Evolutionary conservation across 2,113 vertebrate species (phyloP).

Genomic region (Ascaphus truei): DNA sequence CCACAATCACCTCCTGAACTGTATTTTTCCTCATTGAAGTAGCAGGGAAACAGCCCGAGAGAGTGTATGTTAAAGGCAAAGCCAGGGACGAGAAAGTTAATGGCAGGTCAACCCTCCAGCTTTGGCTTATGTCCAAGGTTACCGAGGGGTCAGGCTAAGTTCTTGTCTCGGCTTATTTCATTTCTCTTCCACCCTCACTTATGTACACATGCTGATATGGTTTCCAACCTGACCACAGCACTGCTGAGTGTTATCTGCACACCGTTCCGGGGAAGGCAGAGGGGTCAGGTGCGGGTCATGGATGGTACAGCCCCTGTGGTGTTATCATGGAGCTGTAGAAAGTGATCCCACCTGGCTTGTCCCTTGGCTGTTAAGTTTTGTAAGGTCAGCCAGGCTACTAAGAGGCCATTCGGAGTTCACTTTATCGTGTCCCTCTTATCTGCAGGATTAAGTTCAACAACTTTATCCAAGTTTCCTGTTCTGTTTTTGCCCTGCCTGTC

Average conservation of each 20-base stretch:
- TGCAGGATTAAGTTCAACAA: conserved; percentile 42
- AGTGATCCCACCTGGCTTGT: conserved; percentile 63
- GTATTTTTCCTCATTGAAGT: no score
- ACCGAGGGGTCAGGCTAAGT: conserved; percentile 37
- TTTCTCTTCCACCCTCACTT: neutral
- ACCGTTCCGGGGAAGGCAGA: conserved; percentile 40
- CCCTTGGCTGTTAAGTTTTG: conserved; percentile 60
- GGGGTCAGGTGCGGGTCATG: conserved; percentile 54
- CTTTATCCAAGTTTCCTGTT: conserved; percentile 46
- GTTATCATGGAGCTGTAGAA: conserved; percentile 50
- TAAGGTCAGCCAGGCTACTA: conserved; percentile 64
- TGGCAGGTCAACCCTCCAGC: conserved; percentile 31
- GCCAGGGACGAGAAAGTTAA: conserved; percentile 36
- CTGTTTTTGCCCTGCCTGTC: conserved; percentile 28
- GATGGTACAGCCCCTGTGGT: conserved; percentile 44
- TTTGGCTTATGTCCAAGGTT: conserved; percentile 42
- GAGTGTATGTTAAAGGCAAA: conserved; percentile 27
- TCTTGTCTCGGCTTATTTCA: conserved; percentile 32
- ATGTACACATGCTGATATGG: conserved; percentile 19
- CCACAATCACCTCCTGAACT: conserved; percentile 36
- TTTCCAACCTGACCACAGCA: conserved; percentile 34
- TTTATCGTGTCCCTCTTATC: conserved; percentile 32
- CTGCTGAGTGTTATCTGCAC: conserved; percentile 35
- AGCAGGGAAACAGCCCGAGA: conserved; percentile 42
- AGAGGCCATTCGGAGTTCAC: conserved; percentile 56